phyloP scores from a whole-genome alignment of 2,797 vertebrate genomes.

The Poecilia gillii region DNA sequence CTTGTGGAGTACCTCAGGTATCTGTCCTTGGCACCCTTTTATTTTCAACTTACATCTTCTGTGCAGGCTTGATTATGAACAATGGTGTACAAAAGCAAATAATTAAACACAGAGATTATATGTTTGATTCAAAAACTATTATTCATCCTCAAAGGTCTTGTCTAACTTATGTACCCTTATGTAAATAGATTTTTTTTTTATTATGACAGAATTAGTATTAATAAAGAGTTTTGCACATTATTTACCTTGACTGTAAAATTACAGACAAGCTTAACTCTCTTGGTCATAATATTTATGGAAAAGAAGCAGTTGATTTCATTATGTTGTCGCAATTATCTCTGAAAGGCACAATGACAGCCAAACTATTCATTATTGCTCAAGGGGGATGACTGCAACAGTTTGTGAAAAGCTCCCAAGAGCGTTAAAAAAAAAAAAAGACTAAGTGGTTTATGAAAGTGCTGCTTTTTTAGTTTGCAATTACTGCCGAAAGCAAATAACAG shows the following conservation, averaged over 20 bases:
- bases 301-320: conserved; percentile 11
- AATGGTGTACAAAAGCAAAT: neutral
- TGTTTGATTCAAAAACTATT: neutral
- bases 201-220: neutral
- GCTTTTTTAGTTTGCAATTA: conserved; percentile 26
- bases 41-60: neutral
- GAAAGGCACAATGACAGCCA: neutral
- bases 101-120: neutral
- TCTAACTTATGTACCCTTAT: neutral
- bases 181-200: neutral
- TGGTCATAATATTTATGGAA: conserved; percentile 5
- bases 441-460: conserved; percentile 42
- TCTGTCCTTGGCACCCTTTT: neutral
- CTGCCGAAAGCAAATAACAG: conserved; percentile 45
- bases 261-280: neutral
- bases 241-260: neutral
- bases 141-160: neutral
- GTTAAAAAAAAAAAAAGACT: conserved; percentile 12
- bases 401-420: conserved; percentile 25
- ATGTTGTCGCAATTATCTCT: conserved; percentile 15
- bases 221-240: neutral
- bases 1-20: neutral
- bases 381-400: neutral
- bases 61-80: neutral
- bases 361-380: neutral